Evolutionary conservation across 2,113 vertebrate species (phyloP), one percentile per base, ranked within the genome.

Genomic region (Sisor rabdophorus): DNA sequence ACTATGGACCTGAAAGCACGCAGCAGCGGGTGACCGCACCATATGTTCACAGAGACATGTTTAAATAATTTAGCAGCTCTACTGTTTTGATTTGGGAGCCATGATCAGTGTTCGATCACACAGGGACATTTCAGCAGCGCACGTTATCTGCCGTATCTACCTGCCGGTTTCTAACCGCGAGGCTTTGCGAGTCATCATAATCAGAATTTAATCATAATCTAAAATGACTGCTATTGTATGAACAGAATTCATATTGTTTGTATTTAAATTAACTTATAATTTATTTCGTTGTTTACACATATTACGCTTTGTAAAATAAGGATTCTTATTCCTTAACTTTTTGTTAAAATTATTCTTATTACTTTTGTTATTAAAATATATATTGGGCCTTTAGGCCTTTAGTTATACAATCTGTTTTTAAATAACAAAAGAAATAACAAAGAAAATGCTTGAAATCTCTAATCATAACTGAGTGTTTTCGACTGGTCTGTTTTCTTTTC

Each of bases 31-130:
- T 58, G 22, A 76, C 63, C 61, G 53, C 40, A 56, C 36, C 63
- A 56, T 67, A 67, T 76, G 63, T 28, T 44, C 60, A 44, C 32
- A 81, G 47, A 79, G 70, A 81, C 71, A 26, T 22, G 47, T 70
- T 78, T 82, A 75, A 82, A 82, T 75, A 79, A 82, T 79, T 82
- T 60, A 81, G 26, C n/a, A 78, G 69, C 76, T 48, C 36, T 28
- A 74, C 30, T 64, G 80, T 70, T 82, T 82, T 75, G 71, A 76
- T 82, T 75, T 79, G 53, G 69, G 56, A 24, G 50, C 61, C 64
- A 56, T 82, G 80, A 82, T 78, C 67, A 75, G 55, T 75, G 52
- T 82, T 79, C 78, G 76, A 82, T 75, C 80, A 79, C 58, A 76
- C 67, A 79, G 22, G 26, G 63, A 30, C 44, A 50, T 55, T 40